A percentile compares a stretch with the other conserved stretches of the same genome.
Evolutionary conservation across 2,888 invertebrate genomes (phyloP).

Genomic region (Drosophila greeni): DNA sequence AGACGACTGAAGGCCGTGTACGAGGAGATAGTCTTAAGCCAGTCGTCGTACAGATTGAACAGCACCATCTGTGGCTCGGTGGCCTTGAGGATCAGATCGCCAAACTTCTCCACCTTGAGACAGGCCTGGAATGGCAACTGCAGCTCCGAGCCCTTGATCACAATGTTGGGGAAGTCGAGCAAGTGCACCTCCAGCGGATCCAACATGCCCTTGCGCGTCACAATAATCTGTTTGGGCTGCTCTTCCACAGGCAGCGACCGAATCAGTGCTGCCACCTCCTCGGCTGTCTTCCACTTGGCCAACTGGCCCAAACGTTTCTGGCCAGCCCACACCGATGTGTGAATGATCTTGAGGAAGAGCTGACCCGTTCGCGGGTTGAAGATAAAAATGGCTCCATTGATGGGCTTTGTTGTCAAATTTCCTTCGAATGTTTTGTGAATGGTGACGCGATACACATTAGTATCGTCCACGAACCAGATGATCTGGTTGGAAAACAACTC

Average conservation of each 20-base stretch:
- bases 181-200: conserved; percentile 99
- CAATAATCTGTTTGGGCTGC: conserved; percentile 99
- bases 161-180: conserved; percentile 99
- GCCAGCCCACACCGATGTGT: conserved; percentile 99
- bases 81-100: conserved; percentile 98
- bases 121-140: conserved; percentile 99
- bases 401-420: conserved; percentile 96
- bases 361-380: conserved; percentile 99
- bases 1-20: conserved; percentile 99
- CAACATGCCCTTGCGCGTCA: conserved; percentile 99
- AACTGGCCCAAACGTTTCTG: conserved; percentile 99
- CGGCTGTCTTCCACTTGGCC: conserved; percentile 99
- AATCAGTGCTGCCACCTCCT: conserved; percentile 99
- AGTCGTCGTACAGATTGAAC: conserved; percentile 99
- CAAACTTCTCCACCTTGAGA: conserved; percentile 99
- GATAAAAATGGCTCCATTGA: conserved; percentile 99
- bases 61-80: conserved; percentile 99
- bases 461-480: conserved; percentile 99
- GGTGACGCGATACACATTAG: conserved; percentile 99
- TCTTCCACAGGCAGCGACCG: conserved; percentile 99
- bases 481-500: conserved; percentile 99
- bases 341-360: conserved; percentile 99
- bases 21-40: conserved; percentile 99
- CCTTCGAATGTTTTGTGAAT: conserved; percentile 99
- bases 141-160: conserved; percentile 99